Base-by-base conservation (phyloP, 1,140 invertebrate genomes). In the Radopholus similis region DNA sequence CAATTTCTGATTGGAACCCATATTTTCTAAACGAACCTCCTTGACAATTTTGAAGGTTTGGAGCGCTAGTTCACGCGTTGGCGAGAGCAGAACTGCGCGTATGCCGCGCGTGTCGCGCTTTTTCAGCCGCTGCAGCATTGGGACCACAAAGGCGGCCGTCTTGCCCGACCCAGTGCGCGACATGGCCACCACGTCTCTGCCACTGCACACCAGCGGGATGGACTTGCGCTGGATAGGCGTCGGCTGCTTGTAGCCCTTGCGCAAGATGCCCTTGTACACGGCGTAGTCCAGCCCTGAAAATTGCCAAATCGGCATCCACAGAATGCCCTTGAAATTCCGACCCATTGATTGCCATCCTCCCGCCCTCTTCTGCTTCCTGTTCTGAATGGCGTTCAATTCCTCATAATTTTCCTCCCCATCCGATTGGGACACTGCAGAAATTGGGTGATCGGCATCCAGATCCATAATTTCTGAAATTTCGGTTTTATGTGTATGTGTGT, bases 151-250 rank as follows among this genome's bases (percentile, higher is more conserved):
- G 75, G 94, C 95, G n/a, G 95, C 95, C 0, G 95, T 98, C 86
- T 99, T 99, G 34, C 96, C 96, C 83, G 93, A 97, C 38, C 96
- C 95, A 21, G 96, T 99, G 66, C 95, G 87, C 18, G 95, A 95
- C 96, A 99, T 99, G 34, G 93, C 96, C 53, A 99, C 94, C 18
- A 98, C 88, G 89, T 99, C 95, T 83, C 90, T 88, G 2, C 92
- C 91, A 83, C 93, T 90, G 53, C 98, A 83, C 49, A 95, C 90
- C 47, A 95, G 75, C 4, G 96, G 96, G 80, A 99, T 96, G 34
- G 92, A 92, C 87, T 98, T 98, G 83, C 95, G 87, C 83, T 99
- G 95, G 83, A 99, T 98, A 0, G 95, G 95, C 44, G 96, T 98
- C 0, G 96, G 95, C 68, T 94, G 88, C 86, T 95, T 95, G 80